phyloP scores from a whole-genome alignment of 2,113 vertebrate genomes.

The Mastomys coucha region DNA sequence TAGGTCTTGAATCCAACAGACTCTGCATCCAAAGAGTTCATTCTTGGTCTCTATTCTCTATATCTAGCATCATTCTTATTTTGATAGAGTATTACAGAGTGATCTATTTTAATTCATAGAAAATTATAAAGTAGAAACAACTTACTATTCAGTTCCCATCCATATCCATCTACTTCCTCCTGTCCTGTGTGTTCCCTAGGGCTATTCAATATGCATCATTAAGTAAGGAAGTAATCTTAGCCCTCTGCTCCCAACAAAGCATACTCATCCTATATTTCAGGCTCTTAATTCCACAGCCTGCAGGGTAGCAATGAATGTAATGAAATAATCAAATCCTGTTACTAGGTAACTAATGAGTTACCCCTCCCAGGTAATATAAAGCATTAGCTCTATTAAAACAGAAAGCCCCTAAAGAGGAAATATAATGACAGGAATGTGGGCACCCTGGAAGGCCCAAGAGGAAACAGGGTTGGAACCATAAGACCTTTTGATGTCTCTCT shows the following conservation, averaged over 20 bases:
- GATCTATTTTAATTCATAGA: not conserved
- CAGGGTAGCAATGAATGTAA: conserved; percentile 65
- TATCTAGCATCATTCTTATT: conserved; percentile 42
- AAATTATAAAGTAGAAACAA: conserved; percentile 48
- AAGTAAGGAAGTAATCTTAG: conserved; percentile 12
- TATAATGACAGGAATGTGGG: conserved; percentile 54
- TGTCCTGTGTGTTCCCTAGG: not conserved
- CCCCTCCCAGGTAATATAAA: conserved; percentile 73
- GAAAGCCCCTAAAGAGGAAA: conserved; percentile 67
- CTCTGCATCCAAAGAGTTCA: not conserved
- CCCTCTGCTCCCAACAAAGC: conserved; percentile 42
- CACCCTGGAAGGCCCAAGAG: not conserved
- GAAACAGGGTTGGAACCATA: conserved; percentile 56
- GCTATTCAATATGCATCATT: not conserved
- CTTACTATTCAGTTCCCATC: conserved; percentile 21
- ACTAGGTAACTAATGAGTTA: conserved; percentile 74
- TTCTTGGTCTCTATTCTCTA: not conserved
- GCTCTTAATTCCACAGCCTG: conserved; percentile 56
- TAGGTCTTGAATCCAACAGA: not conserved
- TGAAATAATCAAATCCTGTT: conserved; percentile 79
- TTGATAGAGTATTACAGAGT: conserved; percentile 10
- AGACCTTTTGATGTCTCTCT: conserved; percentile 41
- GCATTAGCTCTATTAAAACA: conserved; percentile 74
- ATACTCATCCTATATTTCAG: conserved; percentile 53
- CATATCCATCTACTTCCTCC: conserved; percentile 3